phyloP scores from a whole-genome alignment of 2,888 invertebrate genomes.

The Auanema sp. region DNA sequence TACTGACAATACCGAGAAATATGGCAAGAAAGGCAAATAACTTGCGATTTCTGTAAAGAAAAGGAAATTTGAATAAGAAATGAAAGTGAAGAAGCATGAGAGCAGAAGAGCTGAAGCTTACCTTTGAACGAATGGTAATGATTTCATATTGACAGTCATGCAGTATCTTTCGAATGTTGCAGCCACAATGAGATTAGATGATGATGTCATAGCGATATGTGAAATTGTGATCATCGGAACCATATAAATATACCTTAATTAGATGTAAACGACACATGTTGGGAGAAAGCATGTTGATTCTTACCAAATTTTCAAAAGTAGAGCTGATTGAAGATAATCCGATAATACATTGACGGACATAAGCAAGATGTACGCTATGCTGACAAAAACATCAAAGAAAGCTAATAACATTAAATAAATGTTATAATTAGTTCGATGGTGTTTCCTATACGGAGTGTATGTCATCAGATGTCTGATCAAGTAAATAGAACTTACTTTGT shows the following conservation, averaged over 20 bases:
- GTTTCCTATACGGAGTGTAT: conserved; percentile 30
- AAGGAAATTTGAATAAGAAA: not conserved
- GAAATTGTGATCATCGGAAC: conserved; percentile 60
- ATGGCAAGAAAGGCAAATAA: conserved; percentile 41
- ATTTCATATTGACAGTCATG: conserved; percentile 46
- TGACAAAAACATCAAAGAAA: conserved; percentile 60
- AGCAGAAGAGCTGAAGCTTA: not conserved
- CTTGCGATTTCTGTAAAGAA: conserved; percentile 27
- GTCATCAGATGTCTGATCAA: not conserved
- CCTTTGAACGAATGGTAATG: conserved; percentile 40
- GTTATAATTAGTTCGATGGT: conserved; percentile 41
- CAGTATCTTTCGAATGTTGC: conserved; percentile 58
- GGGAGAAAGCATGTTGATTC: conserved; percentile 7
- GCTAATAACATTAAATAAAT: conserved; percentile 59
- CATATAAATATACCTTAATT: conserved; percentile 57
- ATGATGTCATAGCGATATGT: conserved; percentile 61
- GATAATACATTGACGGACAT: conserved; percentile 60
- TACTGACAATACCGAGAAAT: conserved; percentile 52
- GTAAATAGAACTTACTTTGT: conserved; percentile 32
- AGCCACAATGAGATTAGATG: conserved; percentile 57
- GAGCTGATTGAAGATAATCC: conserved; percentile 49
- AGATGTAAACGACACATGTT: not conserved
- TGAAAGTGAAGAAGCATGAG: not conserved
- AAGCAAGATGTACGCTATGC: conserved; percentile 52
- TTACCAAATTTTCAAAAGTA: conserved; percentile 51